These are phyloP conservation scores for Zaprionus kolodkinae DNA, from an alignment of 1,140 invertebrate species.

Conservation along the genomic window DNA sequence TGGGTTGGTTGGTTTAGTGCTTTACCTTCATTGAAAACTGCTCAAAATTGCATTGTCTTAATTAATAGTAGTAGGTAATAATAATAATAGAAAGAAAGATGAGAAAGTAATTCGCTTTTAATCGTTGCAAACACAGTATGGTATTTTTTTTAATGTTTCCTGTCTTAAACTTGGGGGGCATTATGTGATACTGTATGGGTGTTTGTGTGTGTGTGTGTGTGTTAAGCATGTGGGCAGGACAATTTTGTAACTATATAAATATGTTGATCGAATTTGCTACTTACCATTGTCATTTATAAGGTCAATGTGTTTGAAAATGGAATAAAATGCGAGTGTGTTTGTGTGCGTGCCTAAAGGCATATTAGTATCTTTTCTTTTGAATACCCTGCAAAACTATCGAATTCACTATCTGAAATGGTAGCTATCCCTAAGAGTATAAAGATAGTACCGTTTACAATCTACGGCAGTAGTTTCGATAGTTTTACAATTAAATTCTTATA, in stretches of 20 bases:
- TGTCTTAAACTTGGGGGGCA: constrained; percentile 63
- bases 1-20: constrained; percentile 65
- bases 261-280: constrained; percentile 8
- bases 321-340: background rate
- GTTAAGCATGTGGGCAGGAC: constrained; percentile 3
- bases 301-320: constrained; percentile 2
- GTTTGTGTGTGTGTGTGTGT: constrained; percentile 14
- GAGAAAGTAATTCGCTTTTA: constrained; percentile 84
- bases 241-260: background rate
- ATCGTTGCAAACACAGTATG: constrained; percentile 68
- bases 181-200: constrained; percentile 1
- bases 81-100: constrained; percentile 84
- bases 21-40: constrained; percentile 84
- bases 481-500: background rate
- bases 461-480: background rate
- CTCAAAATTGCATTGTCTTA: constrained; percentile 84
- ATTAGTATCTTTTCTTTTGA: background rate
- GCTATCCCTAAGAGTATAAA: background rate
- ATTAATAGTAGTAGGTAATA: constrained; percentile 75
- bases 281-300: background rate
- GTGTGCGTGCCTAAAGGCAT: constrained; percentile 2
- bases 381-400: background rate
- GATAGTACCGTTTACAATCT: background rate
- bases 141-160: constrained; percentile 19
- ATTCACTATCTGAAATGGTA: background rate